Evolutionary conservation across 2,113 vertebrate species (phyloP), one percentile per base, ranked within the genome.

Genomic region (Anolis sagrei): DNA sequence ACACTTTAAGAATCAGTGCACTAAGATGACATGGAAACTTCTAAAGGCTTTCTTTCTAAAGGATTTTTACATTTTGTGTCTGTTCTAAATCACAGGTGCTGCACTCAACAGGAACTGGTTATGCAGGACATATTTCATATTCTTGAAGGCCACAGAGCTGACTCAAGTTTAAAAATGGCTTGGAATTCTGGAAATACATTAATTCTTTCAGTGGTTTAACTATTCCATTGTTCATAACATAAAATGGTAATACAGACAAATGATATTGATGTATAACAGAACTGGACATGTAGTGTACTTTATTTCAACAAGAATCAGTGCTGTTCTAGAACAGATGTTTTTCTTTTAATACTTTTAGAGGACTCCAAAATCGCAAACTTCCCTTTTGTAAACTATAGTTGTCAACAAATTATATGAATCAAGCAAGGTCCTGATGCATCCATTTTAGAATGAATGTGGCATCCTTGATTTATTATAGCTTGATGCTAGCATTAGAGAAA

Each of bases 391-490:
- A 0, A 0, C 78, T 87, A 92, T 3, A 10, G 88, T 92, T 80
- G 93, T 80, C 89, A 91, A 88, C 70, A 94, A 85, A 86, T 36
- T 36, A 84, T 87, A 90, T 68, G 83, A 44, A 25, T 89, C 54
- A 16, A 25, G 92, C 92, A 93, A 93, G 36, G 76, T 69, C 91
- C 54, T 93, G 76, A 64, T 86, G 82, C 73, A 87, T 88, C 91
- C 77, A 85, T 89, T 91, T 91, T 92, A 87, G 76, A 92, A 86
- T 64, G 88, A 94, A 93, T 91, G 76, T 91, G 87, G 72, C 83
- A 89, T 89, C 88, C 89, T 93, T 92, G 74, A 32, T 78, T 0
- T 70, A 87, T 61, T 88, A 32, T 48, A 74, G 73, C 89, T 92
- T 76, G 91, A 91, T 88, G 94, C 89, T 32, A 85, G 5, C 25